These are phyloP conservation scores for Elachura formosa DNA, from an alignment of 2,113 vertebrate species.

Conservation along the genomic window DNA sequence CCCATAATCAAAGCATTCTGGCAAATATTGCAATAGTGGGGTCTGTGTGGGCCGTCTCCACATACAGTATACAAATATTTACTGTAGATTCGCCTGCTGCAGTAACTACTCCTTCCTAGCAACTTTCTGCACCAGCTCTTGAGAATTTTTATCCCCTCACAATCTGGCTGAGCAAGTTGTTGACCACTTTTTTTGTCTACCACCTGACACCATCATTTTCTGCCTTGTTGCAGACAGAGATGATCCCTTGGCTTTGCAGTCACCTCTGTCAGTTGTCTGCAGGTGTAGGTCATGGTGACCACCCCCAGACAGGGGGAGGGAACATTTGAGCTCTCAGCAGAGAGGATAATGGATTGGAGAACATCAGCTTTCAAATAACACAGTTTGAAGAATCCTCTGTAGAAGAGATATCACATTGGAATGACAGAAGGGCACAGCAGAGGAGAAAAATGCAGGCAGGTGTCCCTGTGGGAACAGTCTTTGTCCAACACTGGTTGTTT, in stretches of 20 bases:
- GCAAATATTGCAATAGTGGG: conserved; percentile 16
- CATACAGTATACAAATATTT: conserved; percentile 48
- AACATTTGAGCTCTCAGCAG: not conserved
- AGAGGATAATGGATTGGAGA: not conserved
- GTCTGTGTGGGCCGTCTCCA: conserved; percentile 28
- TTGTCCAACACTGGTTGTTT: not conserved
- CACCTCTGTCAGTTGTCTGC: not conserved
- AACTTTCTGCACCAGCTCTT: conserved; percentile 10
- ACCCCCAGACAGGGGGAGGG: not conserved
- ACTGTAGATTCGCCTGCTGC: conserved; percentile 41
- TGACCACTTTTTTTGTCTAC: not conserved
- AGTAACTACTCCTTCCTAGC: not conserved
- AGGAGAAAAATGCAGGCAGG: not conserved
- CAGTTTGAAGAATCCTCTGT: not conserved
- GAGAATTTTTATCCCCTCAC: not conserved
- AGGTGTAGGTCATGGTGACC: not conserved
- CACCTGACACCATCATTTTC: not conserved
- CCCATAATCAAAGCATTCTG: conserved; percentile 30
- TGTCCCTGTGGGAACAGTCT: not conserved
- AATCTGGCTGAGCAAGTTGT: not conserved
- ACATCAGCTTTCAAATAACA: not conserved
- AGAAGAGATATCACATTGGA: not conserved
- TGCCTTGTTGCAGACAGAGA: not conserved
- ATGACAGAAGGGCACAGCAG: not conserved
- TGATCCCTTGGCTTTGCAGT: not conserved